These are phyloP conservation scores for Cisticola juncidis DNA, from an alignment of 2,113 vertebrate species.

Conservation along the genomic window DNA sequence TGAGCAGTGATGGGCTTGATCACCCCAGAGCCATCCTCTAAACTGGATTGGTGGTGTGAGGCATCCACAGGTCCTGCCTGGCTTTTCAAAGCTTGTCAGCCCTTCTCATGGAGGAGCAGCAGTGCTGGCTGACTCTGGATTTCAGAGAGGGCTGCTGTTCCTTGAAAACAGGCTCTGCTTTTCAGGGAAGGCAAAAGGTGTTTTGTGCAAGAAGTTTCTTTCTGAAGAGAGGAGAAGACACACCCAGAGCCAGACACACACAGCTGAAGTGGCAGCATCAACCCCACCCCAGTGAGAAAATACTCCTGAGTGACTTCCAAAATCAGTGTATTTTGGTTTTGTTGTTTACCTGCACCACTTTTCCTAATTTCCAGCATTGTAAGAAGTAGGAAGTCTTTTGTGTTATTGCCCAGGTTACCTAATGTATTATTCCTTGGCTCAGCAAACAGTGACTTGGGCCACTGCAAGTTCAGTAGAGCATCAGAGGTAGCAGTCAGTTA, in stretches of 20 bases:
- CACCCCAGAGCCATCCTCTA: not conserved
- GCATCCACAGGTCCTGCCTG: not conserved
- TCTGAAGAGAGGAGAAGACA: not conserved
- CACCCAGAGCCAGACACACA: not conserved
- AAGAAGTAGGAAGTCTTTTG: constrained; percentile 8
- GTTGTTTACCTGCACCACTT: not conserved
- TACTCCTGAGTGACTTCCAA: not conserved
- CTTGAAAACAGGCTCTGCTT: not conserved
- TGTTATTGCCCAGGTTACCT: not conserved
- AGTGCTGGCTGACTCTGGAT: not conserved
- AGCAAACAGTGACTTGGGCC: not conserved
- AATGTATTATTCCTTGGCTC: not conserved
- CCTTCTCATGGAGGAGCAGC: not conserved
- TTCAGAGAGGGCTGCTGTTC: not conserved
- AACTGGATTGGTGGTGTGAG: not conserved
- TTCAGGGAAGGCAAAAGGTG: not conserved
- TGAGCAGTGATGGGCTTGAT: not conserved
- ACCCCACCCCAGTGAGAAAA: not conserved
- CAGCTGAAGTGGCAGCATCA: not conserved
- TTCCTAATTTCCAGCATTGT: constrained; percentile 17
- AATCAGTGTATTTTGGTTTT: not conserved
- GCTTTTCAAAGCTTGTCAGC: not conserved
- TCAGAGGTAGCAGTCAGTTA: not conserved
- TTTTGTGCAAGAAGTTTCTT: not conserved
- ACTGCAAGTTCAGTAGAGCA: not conserved